These are phyloP conservation scores for Tragelaphus scriptus DNA, from an alignment of 2,113 vertebrate species.

Conservation along the genomic window DNA sequence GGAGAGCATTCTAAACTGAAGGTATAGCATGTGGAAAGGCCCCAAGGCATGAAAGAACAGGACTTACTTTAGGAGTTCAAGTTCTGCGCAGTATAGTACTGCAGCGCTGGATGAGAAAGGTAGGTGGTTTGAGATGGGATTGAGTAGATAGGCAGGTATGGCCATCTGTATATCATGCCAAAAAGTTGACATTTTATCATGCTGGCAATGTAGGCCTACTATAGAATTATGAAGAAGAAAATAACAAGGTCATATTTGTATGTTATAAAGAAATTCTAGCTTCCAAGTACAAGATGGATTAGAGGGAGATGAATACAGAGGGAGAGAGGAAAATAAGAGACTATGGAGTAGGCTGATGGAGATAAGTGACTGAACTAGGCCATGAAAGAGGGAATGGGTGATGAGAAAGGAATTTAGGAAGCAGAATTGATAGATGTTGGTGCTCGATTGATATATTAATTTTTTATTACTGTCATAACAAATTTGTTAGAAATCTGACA, in stretches of 20 bases:
- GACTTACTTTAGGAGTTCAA: not conserved
- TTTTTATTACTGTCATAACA: constrained; percentile 3
- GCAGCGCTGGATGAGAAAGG: not conserved
- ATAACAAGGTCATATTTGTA: constrained; percentile 15
- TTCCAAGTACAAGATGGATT: not conserved
- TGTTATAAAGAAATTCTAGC: not conserved
- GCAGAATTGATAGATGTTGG: not conserved
- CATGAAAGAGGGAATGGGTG: not conserved
- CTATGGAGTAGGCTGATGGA: not conserved
- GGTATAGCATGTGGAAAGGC: not conserved
- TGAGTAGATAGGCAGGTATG: not conserved
- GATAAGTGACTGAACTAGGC: not conserved
- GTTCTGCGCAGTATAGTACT: not conserved
- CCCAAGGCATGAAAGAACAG: not conserved
- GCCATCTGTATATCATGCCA: not conserved
- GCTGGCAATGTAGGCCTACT: not conserved
- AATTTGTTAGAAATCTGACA: not conserved
- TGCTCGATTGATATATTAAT: not conserved
- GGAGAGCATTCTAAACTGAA: not conserved
- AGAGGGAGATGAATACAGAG: not conserved
- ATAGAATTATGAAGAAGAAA: not conserved
- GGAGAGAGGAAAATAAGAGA: not conserved
- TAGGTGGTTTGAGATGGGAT: not conserved
- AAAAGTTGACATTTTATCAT: not conserved
- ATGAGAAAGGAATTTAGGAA: not conserved